Evolutionary conservation across 2,888 invertebrate genomes (phyloP).

Genomic region (Hirtodrosophila alboralis): DNA sequence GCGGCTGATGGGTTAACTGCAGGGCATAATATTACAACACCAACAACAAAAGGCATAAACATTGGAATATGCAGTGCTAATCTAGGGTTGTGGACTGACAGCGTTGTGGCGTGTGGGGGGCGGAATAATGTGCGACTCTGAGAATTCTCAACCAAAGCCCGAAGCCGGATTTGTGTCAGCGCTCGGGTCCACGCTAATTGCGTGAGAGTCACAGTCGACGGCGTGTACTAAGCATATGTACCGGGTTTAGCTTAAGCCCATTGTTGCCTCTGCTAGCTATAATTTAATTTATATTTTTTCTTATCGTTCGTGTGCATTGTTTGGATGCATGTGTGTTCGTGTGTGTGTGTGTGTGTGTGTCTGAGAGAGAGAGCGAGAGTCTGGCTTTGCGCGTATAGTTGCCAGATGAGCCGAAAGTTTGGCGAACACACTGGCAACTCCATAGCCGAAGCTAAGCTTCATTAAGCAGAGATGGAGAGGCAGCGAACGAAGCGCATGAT

Average conservation of each 20-base stretch:
- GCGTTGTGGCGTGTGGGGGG: too few relatives aligned
- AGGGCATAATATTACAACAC: conserved; percentile 48
- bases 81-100: too few relatives aligned
- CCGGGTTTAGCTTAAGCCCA: conserved; percentile 50
- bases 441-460: conserved; percentile 67
- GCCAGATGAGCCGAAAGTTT: conserved; percentile 46
- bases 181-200: conserved; percentile 52
- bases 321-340: background rate
- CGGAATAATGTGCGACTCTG: conserved; percentile 11
- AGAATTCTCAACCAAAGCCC: conserved; percentile 41
- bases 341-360: conserved; percentile 5
- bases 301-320: conserved; percentile 35
- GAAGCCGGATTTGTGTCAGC: conserved; percentile 59
- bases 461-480: conserved; percentile 62
- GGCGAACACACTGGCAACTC: conserved; percentile 62
- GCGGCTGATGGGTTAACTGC: conserved; percentile 62
- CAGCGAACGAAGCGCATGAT: conserved; percentile 51
- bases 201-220: conserved; percentile 61
- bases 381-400: conserved; percentile 34
- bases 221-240: conserved; percentile 52
- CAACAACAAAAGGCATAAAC: conserved; percentile 24
- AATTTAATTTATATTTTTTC: conserved; percentile 73
- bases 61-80: conserved; percentile 20
- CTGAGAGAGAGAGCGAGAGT: conserved; percentile 13
- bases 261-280: conserved; percentile 68